Conservation (phyloP, 1,140 invertebrate genomes). For the Drosophila triauraria region DNA sequence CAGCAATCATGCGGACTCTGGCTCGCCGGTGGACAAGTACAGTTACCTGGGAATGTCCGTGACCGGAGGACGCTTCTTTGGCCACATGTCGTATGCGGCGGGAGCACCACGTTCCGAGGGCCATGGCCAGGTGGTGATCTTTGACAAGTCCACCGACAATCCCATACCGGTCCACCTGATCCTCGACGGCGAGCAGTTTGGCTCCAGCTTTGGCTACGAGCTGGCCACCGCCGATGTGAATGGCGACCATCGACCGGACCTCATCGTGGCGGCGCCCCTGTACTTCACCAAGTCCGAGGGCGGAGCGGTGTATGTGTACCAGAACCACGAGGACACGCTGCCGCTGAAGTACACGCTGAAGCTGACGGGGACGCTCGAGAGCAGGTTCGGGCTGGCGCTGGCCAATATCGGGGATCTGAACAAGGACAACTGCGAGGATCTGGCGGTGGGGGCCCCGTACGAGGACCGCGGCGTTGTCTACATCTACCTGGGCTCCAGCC, state of each 20-base stretch:
- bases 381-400: conserved; percentile 94
- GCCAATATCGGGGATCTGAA: conserved; percentile 96
- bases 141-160: conserved; percentile 88
- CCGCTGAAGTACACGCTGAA: conserved; percentile 87
- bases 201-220: conserved; percentile 95
- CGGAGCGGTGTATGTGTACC: conserved; percentile 96
- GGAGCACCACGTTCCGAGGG: conserved; percentile 94
- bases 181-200: conserved; percentile 93
- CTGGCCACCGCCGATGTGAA: conserved; percentile 93
- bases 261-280: conserved; percentile 96
- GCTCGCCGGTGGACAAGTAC: conserved; percentile 93
- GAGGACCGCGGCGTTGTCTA: conserved; percentile 94
- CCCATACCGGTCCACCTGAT: conserved; percentile 88
- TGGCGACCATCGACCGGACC: conserved; percentile 94
- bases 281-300: conserved; percentile 93
- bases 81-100: conserved; percentile 90
- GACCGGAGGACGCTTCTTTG: conserved; percentile 92
- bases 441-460: conserved; percentile 97
- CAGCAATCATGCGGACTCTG: conserved; percentile 88
- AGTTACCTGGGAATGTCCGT: conserved; percentile 95
- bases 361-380: conserved; percentile 90
- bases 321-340: conserved; percentile 87
- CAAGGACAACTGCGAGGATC: conserved; percentile 94
- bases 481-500: conserved; percentile 92
- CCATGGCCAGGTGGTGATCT: conserved; percentile 94